These are phyloP conservation scores for Pentalonia nigronervosa DNA, from an alignment of 1,140 invertebrate species.

Conservation along the genomic window DNA sequence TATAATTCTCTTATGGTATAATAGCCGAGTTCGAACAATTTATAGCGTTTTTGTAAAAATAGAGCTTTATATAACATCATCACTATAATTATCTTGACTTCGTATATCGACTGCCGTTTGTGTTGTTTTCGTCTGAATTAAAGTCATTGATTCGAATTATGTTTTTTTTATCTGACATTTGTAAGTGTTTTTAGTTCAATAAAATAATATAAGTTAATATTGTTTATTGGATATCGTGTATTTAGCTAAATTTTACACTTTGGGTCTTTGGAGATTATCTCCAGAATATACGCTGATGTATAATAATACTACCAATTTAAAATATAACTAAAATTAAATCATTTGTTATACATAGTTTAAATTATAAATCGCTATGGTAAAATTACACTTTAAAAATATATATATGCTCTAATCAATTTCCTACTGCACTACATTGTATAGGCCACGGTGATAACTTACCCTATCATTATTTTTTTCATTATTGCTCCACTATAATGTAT, in stretches of 20 bases:
- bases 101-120: neutral
- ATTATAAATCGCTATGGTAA: neutral
- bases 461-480: neutral
- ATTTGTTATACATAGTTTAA: neutral
- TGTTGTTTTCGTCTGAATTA: neutral
- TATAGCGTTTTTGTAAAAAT: neutral
- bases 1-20: neutral
- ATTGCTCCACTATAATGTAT: neutral
- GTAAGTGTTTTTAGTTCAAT: neutral
- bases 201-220: neutral
- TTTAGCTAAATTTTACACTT: neutral
- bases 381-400: neutral
- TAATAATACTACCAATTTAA: neutral
- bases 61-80: constrained; percentile 4
- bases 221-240: neutral
- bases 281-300: neutral
- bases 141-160: neutral
- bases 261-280: neutral
- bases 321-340: neutral
- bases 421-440: neutral
- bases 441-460: neutral
- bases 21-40: neutral
- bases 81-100: constrained; percentile 9
- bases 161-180: no score
- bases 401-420: neutral